These are phyloP conservation scores for Peromyscus californicus DNA, from an alignment of 2,113 vertebrate genomes.

Conservation along the genomic window DNA sequence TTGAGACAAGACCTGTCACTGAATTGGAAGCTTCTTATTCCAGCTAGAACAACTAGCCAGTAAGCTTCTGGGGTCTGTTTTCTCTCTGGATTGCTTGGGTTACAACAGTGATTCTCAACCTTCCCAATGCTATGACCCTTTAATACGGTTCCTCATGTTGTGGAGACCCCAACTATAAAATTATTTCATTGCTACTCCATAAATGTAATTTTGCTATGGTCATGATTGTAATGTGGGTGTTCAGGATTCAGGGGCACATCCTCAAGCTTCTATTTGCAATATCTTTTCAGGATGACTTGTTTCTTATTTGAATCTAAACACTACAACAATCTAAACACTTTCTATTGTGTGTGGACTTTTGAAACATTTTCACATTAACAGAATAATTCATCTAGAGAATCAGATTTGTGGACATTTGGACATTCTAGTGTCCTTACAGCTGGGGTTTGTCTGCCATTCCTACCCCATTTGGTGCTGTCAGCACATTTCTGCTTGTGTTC, in stretches of 20 bases:
- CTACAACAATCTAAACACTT: neutral
- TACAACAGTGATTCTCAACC: neutral
- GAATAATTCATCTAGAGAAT: neutral
- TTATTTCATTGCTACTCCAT: neutral
- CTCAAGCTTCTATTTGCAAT: neutral
- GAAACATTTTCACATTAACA: neutral
- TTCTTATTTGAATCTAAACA: slow-evolving; percentile 30
- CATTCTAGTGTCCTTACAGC: neutral
- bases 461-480: neutral
- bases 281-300: slow-evolving; percentile 1
- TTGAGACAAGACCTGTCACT: neutral
- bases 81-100: neutral
- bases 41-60: neutral
- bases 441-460: neutral
- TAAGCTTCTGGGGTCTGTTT: neutral
- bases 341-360: neutral
- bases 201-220: neutral
- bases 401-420: neutral
- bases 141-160: neutral
- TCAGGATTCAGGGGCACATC: neutral
- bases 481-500: neutral
- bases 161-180: neutral
- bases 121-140: neutral
- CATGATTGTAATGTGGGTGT: neutral
- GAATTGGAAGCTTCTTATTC: neutral